Base-by-base conservation (phyloP, 2,888 invertebrate genomes). In the Lymantria monacha region DNA sequence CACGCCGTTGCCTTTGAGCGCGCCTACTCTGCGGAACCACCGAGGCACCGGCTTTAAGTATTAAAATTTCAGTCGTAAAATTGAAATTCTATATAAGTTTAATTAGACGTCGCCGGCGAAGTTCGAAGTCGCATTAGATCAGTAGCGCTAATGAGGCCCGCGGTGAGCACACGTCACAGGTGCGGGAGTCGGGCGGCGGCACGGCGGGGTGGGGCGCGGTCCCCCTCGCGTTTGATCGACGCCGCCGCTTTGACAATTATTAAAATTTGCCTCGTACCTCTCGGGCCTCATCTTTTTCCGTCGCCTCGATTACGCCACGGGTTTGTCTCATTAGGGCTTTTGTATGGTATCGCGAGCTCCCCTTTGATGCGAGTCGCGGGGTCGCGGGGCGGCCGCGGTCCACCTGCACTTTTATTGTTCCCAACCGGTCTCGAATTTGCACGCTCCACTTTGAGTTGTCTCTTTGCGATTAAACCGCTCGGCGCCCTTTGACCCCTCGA, bases 231-330 rank as follows among this genome's bases (percentile, higher is more conserved):
- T 91, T 91, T 91, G 91, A 91, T 91, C 89, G 90, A 77, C 80
- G 87, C 91, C 91, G 91, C 87, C 90, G 91, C 92, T 92, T 92
- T 92, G 92, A 92, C 92, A 92, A 91, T 92, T 92, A 92, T 92
- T 91, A 92, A 92, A 92, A 92, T 92, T 91, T 87, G 91, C 90
- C 90, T 86, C 88, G 89, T 88, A 88, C 87, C 88, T 85, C 87
- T 85, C 88, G 81, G 83, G 88, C 84, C 87, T 90, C 90, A 90
- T 90, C 90, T 90, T 88, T 91, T 90, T 87, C 91, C 85, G 85
- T 89, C 89, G 89, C 87, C 89, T 90, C 90, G 89, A 88, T 87
- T 90, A 90, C 87, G 87, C 87, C 83, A 86, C 89, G 90, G 88
- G 89, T 90, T 91, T 88, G 90, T 90, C 90, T 91, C 91, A 90